These are phyloP conservation scores for Tenebrio molitor DNA, from an alignment of 1,140 invertebrate species.

Conservation along the genomic window DNA sequence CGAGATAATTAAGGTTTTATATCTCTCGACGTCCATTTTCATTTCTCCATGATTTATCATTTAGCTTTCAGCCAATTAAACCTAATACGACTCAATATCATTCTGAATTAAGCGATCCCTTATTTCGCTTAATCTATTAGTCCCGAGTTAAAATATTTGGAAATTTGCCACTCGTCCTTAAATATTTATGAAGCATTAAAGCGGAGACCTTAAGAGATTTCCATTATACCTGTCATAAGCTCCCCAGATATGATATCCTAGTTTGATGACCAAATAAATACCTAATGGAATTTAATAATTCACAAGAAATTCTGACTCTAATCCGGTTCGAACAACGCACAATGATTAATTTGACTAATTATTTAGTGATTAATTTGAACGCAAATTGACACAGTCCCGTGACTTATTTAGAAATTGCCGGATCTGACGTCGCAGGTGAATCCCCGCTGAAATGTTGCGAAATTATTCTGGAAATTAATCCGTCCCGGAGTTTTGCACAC, in stretches of 20 bases:
- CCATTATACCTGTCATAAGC: background rate
- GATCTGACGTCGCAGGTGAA: no score
- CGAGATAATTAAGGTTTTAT: slow-evolving; percentile 35
- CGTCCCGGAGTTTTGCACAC: no score
- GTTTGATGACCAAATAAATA: no score
- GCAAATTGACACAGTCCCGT: slow-evolving; percentile 8
- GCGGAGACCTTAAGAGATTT: background rate
- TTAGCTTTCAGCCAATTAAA: slow-evolving; percentile 11
- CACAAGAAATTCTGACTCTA: background rate
- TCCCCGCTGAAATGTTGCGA: background rate
- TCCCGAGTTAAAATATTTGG: no score
- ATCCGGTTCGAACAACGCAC: slow-evolving; percentile 4
- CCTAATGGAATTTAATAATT: slow-evolving; percentile 30
- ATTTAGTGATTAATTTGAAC: slow-evolving; percentile 31
- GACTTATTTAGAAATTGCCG: background rate
- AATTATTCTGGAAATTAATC: background rate
- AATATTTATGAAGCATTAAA: background rate
- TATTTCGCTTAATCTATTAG: no score
- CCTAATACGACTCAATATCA: background rate
- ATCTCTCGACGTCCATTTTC: slow-evolving; percentile 34
- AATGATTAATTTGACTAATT: slow-evolving; percentile 8
- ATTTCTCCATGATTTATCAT: slow-evolving; percentile 26
- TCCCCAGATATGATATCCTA: background rate
- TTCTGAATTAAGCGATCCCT: no score
- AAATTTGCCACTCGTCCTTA: background rate